Evolutionary conservation across 1,140 invertebrate species (phyloP), one percentile per base, ranked within the genome.

Genomic region (Alviniconcha marisindica): DNA sequence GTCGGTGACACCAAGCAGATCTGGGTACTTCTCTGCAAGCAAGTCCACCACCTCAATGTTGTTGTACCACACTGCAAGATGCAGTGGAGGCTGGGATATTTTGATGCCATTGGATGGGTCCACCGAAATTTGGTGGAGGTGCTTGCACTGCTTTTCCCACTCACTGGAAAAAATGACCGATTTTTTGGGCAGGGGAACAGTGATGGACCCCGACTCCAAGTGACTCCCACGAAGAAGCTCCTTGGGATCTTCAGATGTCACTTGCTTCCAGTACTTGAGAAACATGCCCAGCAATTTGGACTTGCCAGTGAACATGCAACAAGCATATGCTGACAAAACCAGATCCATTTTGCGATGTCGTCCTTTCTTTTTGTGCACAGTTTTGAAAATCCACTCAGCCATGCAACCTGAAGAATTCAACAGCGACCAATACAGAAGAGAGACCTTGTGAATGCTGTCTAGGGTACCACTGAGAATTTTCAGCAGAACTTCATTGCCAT

Each of bases 361-460:
- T 40, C 69, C 33, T 24, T 40, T 1, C 38, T 36, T n/a, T 66
- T 66, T 40, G 15, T 24, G 2, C 4, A 71, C 69, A 15, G 36
- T 40, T 71, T 71, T 71, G 36, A 71, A 71, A 71, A 71, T 71
- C 69, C 33, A 40, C 69, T 71, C 0, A 40, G 40, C 38, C 69
- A 71, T 14, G 69, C 38, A 71, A 2, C 0, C 10, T 14, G 33
- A 14, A 5, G 33, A 2, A 14, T 71, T 71, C 14, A 71, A 71
- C 7, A 71, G 7, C 4, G 69, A 40, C 69, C 69, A 71, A 36
- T 71, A 71, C 69, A 71, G 36, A 5, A 71, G 18, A 0, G 69
- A 71, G 18, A 14, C 36, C 4, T 33, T 21, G 18, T 71, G 69
- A 4, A 18, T 40, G 15, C 69, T 71, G 69, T 71, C 69, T 7